phyloP scores from a whole-genome alignment of 2,113 vertebrate species.

The Tetrax tetrax region DNA sequence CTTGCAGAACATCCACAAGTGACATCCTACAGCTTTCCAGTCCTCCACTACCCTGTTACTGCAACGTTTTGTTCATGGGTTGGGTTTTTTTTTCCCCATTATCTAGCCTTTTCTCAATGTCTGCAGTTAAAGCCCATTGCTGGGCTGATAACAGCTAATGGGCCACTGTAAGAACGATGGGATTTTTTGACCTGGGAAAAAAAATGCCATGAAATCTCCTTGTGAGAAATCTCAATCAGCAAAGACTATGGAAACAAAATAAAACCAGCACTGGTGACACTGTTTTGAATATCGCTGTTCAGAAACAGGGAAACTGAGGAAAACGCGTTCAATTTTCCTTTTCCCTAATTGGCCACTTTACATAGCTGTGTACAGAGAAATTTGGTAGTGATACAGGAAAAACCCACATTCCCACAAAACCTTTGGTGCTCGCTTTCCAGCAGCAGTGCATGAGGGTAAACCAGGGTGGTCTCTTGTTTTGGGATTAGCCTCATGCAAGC shows the following conservation, averaged over 20 bases:
- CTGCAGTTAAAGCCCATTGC: background rate
- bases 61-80: background rate
- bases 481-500: background rate
- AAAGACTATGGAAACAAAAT: slow-evolving; percentile 22
- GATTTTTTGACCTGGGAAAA: background rate
- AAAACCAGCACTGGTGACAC: slow-evolving; percentile 1
- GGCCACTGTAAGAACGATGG: background rate
- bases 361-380: background rate
- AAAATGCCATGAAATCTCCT: background rate
- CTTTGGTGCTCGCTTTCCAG: background rate
- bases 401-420: slow-evolving; percentile 12
- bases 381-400: background rate
- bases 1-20: background rate
- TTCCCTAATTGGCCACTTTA: slow-evolving; percentile 10
- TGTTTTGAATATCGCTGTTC: background rate
- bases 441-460: background rate
- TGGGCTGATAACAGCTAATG: background rate
- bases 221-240: background rate
- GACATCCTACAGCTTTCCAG: background rate
- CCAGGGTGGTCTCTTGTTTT: background rate
- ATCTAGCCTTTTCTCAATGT: background rate
- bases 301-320: slow-evolving; percentile 65
- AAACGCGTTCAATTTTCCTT: background rate
- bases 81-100: background rate
- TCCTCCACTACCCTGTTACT: background rate